Percentiles rank a stretch among this genome's conserved stretches.
Evolutionary conservation across 2,888 invertebrate genomes (phyloP).

Genomic region (Osedax frankpressi): DNA sequence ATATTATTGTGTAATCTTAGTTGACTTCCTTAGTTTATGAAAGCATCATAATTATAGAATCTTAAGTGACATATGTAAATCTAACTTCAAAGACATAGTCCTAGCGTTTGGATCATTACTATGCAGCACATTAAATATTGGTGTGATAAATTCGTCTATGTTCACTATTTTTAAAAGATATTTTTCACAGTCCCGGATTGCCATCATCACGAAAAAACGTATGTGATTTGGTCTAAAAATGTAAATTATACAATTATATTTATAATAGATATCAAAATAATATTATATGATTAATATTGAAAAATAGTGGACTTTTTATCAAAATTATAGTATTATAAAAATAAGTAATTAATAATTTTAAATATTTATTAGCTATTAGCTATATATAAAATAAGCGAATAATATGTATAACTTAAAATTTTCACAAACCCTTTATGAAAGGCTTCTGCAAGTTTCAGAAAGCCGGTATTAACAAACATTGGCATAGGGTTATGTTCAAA

Average conservation of each 20-base stretch:
- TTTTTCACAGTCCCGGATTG: constrained; percentile 86
- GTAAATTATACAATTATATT: too few relatives aligned
- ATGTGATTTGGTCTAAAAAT: constrained; percentile 44
- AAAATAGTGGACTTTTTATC: too few relatives aligned
- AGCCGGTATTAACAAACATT: constrained; percentile 86
- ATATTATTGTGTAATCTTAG: too few relatives aligned
- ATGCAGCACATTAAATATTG: constrained; percentile 83
- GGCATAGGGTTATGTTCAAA: constrained; percentile 97
- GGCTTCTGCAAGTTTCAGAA: constrained; percentile 82
- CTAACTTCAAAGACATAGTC: constrained; percentile 62
- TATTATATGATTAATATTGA: too few relatives aligned
- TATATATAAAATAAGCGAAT: background rate
- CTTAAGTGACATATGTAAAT: too few relatives aligned
- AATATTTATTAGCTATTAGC: constrained; percentile 1
- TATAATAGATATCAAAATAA: too few relatives aligned
- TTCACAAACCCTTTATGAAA: constrained; percentile 62
- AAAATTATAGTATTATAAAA: constrained; percentile 9
- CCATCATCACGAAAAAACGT: constrained; percentile 76
- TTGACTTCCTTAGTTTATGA: too few relatives aligned
- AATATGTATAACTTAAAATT: background rate
- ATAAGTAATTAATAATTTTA: background rate
- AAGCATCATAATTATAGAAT: too few relatives aligned
- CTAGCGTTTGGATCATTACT: constrained; percentile 90
- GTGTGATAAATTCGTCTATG: constrained; percentile 78
- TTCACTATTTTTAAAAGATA: constrained; percentile 86